Percentiles rank a stretch among this genome's conserved stretches.
phyloP scores from a whole-genome alignment of 2,888 invertebrate species.

The Chouioia cunea region DNA sequence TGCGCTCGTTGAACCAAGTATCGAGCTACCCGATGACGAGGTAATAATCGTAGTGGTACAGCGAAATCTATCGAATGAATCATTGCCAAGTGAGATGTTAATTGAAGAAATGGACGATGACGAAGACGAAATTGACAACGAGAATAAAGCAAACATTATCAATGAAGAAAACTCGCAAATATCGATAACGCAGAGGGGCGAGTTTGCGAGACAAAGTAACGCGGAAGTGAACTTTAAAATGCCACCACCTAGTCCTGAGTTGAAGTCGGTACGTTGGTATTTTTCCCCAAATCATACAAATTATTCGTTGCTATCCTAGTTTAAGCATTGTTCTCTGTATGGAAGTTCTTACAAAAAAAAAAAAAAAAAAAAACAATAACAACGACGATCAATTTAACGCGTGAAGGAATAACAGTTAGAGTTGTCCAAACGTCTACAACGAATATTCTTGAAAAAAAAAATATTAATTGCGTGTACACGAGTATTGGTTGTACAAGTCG shows the following conservation, averaged over 20 bases:
- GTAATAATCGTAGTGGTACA: constrained; percentile 35
- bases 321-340: no score
- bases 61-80: constrained; percentile 65
- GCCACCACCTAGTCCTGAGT: constrained; percentile 62
- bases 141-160: constrained; percentile 22
- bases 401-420: no score
- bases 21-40: constrained; percentile 29
- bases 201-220: constrained; percentile 10
- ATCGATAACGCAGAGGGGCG: constrained; percentile 46
- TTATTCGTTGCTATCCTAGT: no score
- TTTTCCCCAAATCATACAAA: no score
- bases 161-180: constrained; percentile 41
- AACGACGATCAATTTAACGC: no score
- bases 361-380: no score
- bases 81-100: constrained; percentile 63
- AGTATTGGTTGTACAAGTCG: no score
- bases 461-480: no score
- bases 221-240: constrained; percentile 52
- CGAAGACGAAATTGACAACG: constrained; percentile 51
- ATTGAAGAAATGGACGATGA: constrained; percentile 53
- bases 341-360: no score
- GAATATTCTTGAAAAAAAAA: no score
- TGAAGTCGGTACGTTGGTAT: constrained; percentile 36
- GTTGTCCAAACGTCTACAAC: no score
- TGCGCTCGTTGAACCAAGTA: constrained; percentile 48